Percentiles rank a stretch among this genome's conserved stretches.
Conservation (phyloP, 2,888 invertebrate species). For the Elmis aenea region DNA sequence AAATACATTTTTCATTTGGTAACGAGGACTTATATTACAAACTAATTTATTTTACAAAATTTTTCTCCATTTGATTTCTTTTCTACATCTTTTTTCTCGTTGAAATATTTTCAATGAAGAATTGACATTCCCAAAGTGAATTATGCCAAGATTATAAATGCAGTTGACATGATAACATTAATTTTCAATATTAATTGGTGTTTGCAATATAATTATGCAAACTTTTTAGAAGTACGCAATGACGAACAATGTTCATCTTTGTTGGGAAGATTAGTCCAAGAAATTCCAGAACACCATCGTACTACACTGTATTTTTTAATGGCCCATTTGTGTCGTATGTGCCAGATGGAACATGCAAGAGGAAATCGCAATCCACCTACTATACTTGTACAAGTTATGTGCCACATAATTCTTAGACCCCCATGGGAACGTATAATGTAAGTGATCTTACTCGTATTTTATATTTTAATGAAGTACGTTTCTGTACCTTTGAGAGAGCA, state of each 20-base stretch:
- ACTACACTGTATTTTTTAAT: slow-evolving; percentile 60
- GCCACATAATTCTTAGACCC: slow-evolving; percentile 67
- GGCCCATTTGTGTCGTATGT: slow-evolving; percentile 67
- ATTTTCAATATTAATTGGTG: too few relatives aligned
- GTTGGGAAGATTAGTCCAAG: slow-evolving; percentile 52
- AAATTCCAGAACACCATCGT: slow-evolving; percentile 61
- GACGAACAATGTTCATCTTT: slow-evolving; percentile 55
- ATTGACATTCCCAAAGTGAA: too few relatives aligned
- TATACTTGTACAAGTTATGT: slow-evolving; percentile 64
- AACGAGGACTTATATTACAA: too few relatives aligned
- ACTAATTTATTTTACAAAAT: too few relatives aligned
- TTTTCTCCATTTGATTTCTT: too few relatives aligned
- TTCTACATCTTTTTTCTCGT: too few relatives aligned
- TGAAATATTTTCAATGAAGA: too few relatives aligned
- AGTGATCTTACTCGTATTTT: slow-evolving; percentile 40
- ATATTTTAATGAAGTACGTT: background rate
- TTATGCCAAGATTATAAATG: too few relatives aligned
- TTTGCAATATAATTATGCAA: too few relatives aligned
- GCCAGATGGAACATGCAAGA: slow-evolving; percentile 60
- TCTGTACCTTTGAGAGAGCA: background rate
- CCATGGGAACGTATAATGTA: slow-evolving; percentile 74
- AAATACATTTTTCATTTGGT: too few relatives aligned
- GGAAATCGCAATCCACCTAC: slow-evolving; percentile 62
- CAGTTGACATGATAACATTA: too few relatives aligned
- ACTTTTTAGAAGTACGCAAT: slow-evolving; percentile 46